Percentiles rank a stretch among this genome's conserved stretches.
phyloP scores from a whole-genome alignment of 1,140 invertebrate species.

The Eupristina koningsbergeri region DNA sequence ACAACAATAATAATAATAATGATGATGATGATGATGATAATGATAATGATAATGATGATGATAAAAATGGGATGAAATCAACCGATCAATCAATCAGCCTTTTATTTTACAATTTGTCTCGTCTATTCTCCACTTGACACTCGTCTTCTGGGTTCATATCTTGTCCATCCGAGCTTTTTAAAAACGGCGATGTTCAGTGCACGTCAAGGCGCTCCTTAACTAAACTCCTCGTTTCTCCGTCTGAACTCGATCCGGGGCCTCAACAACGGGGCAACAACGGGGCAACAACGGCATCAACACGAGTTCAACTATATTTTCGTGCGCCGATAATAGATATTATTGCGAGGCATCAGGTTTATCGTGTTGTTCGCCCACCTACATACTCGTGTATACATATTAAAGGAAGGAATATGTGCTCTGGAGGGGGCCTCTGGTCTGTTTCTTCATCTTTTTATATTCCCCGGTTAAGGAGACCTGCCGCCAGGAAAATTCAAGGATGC shows the following conservation, averaged over 20 bases:
- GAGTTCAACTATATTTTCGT: constrained; percentile 31
- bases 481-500: constrained; percentile 51
- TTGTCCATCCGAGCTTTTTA: not conserved
- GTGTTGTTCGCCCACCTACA: not conserved
- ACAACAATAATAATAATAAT: too few relatives aligned
- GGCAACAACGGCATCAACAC: too few relatives aligned
- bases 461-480: constrained; percentile 35
- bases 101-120: not conserved
- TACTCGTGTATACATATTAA: not conserved
- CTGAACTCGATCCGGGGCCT: not conserved
- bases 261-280: too few relatives aligned
- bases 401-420: not conserved
- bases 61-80: too few relatives aligned
- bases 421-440: not conserved
- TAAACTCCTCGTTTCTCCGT: not conserved
- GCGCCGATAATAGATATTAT: constrained; percentile 49
- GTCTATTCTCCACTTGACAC: not conserved
- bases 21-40: too few relatives aligned
- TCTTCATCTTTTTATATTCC: constrained; percentile 24
- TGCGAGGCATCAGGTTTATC: constrained; percentile 14
- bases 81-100: not conserved
- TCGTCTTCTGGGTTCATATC: not conserved
- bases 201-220: constrained; percentile 12
- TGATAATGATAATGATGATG: too few relatives aligned
- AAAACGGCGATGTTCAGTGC: not conserved